Conservation (phyloP, 2,888 invertebrate species). For the Andrena camellia region DNA sequence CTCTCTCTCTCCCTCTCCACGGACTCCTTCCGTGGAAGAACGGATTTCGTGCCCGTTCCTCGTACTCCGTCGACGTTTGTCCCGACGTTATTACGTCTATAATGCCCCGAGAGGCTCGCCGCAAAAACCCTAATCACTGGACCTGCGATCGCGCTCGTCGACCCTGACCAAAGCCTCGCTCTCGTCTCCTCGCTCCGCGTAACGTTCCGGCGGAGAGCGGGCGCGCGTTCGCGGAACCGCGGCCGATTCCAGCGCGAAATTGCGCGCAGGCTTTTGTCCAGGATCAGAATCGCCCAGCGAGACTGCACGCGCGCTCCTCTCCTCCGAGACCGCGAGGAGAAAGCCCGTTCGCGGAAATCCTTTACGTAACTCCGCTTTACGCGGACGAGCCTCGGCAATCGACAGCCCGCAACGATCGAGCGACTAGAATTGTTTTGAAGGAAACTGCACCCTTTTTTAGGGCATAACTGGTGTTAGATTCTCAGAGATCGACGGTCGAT, state of each 20-base stretch:
- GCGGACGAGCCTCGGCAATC: neutral
- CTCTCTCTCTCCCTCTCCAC: neutral
- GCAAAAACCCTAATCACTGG: conserved; percentile 70
- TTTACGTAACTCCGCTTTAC: conserved; percentile 20
- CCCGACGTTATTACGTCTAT: conserved; percentile 72
- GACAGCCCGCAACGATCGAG: neutral
- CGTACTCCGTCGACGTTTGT: conserved; percentile 61
- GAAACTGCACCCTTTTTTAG: too few species aligned
- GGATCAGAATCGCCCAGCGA: neutral
- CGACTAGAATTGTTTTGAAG: too few species aligned
- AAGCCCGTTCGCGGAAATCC: conserved; percentile 13
- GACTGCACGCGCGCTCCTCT: neutral
- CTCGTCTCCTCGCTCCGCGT: neutral
- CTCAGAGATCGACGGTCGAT: too few species aligned
- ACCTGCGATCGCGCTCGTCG: conserved; percentile 26
- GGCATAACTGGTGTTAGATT: too few species aligned
- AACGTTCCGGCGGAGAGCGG: neutral
- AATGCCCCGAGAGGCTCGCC: conserved; percentile 50
- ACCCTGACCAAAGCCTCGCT: conserved; percentile 18
- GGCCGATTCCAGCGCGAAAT: conserved; percentile 16
- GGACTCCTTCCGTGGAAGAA: conserved; percentile 18
- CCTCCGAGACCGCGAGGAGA: neutral
- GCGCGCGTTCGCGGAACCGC: conserved; percentile 9
- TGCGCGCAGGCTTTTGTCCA: neutral
- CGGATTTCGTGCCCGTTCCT: conserved; percentile 37